A percentile compares a stretch with the other conserved stretches of the same genome.
phyloP scores from a whole-genome alignment of 2,113 vertebrate species.

The Rana temporaria region DNA sequence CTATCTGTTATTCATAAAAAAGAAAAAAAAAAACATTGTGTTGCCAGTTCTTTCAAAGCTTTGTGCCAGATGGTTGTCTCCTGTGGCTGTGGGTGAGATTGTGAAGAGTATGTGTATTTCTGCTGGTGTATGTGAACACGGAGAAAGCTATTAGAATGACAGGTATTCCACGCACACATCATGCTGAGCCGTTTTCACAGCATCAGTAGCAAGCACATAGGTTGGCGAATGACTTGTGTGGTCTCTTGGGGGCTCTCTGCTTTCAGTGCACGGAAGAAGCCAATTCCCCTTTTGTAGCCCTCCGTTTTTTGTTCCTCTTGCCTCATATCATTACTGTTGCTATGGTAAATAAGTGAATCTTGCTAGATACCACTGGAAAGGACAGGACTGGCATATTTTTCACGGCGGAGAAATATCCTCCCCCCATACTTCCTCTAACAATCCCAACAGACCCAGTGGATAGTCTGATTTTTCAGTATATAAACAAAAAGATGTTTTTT shows the following conservation, averaged over 20 bases:
- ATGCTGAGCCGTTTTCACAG: conserved; percentile 63
- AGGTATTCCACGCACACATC: conserved; percentile 55
- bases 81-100: conserved; percentile 30
- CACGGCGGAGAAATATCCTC: conserved; percentile 59
- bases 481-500: background rate
- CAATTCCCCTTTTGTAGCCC: conserved; percentile 60
- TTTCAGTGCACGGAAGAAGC: conserved; percentile 65
- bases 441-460: conserved; percentile 55
- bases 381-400: conserved; percentile 68
- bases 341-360: conserved; percentile 76
- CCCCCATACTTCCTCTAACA: conserved; percentile 52
- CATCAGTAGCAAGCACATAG: conserved; percentile 58
- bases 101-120: conserved; percentile 1
- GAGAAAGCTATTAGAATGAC: conserved; percentile 49
- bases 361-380: conserved; percentile 65
- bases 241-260: conserved; percentile 61
- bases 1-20: background rate
- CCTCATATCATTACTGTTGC: conserved; percentile 75
- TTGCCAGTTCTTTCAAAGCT: conserved; percentile 10
- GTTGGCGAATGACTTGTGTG: conserved; percentile 57
- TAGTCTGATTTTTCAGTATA: conserved; percentile 57
- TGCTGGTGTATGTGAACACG: conserved; percentile 16
- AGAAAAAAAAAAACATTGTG: background rate
- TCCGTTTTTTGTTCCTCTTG: conserved; percentile 45
- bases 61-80: conserved; percentile 13